Base-by-base conservation (phyloP, 1,140 invertebrate species). In the Cydia fagiglandana region DNA sequence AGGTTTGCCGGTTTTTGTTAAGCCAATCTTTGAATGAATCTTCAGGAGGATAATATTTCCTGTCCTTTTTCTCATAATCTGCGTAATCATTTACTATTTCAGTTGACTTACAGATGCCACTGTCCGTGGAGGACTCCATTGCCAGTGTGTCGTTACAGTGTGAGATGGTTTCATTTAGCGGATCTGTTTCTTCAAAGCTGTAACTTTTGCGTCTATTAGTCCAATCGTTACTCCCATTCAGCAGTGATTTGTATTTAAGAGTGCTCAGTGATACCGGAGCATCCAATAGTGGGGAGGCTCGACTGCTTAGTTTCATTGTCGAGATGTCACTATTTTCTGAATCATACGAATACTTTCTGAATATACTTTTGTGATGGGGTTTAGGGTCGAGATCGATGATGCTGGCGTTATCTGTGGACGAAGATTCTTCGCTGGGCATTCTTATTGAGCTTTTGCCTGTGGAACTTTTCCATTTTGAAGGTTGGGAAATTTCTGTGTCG, bases 171-270 rank as follows among this genome's bases (percentile, higher is more conserved):
- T 90, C 87, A 20, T 91, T 83, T 70, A 91, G 80, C 76, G 85
- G 89, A 77, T 78, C 92, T 84, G 96, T 95, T 79, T 95, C 94
- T 88, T 96, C 96, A 80, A 96, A 96, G 73, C 95, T 96, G 81
- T 96, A 96, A 4, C 95, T 96, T 87, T 96, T 96, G 78, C 96
- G 91, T 78, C 95, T 91, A 78, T 94, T 94, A 81, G 95, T 95
- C 95, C 95, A 96, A 77, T 96, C 95, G 76, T 95, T 94, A 75
- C 81, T 91, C 24, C 82, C 84, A 68, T 93, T 91, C 78, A 93
- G 83, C 24, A 93, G 82, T 77, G 90, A 92, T 80, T 90, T 91
- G 73, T 90, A 92, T 88, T 93, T 89, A 77, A 93, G 80, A 75
- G 89, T 92, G 74, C 89, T 93, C 56, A 92, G 79, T 28, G 84